These are phyloP conservation scores for Bufotes viridis DNA, from an alignment of 2,797 vertebrate species.

Conservation along the genomic window DNA sequence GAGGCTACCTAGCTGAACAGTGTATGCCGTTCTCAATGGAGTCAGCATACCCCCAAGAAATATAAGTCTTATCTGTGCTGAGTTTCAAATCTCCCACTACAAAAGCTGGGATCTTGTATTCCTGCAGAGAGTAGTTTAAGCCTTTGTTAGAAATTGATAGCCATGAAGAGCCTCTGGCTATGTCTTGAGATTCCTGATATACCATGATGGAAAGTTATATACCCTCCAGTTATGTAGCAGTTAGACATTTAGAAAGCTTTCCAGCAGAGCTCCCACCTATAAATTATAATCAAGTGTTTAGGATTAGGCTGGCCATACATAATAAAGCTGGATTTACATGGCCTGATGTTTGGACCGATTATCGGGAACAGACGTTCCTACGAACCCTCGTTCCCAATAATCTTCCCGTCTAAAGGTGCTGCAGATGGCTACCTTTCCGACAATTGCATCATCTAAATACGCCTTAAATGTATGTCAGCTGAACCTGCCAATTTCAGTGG, in stretches of 20 bases:
- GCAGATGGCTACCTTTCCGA: too few relatives aligned
- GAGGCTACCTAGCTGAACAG: background rate
- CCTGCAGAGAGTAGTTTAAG: background rate
- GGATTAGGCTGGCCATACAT: background rate
- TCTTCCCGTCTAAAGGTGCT: too few relatives aligned
- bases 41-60: background rate
- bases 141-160: constrained; percentile 28
- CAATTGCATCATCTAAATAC: too few relatives aligned
- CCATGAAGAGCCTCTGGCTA: background rate
- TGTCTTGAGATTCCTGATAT: background rate
- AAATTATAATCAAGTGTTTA: constrained; percentile 24
- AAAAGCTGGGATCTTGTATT: background rate
- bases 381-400: too few relatives aligned
- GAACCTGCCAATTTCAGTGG: too few relatives aligned
- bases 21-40: background rate
- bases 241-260: constrained; percentile 40
- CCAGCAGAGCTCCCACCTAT: constrained; percentile 27
- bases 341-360: background rate
- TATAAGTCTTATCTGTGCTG: background rate
- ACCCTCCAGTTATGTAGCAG: constrained; percentile 28
- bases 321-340: background rate
- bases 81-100: background rate
- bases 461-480: too few relatives aligned
- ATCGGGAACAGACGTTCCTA: too few relatives aligned
- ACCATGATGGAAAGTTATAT: constrained; percentile 12